phyloP scores from a whole-genome alignment of 2,888 invertebrate species.

The Andrena marginata region DNA sequence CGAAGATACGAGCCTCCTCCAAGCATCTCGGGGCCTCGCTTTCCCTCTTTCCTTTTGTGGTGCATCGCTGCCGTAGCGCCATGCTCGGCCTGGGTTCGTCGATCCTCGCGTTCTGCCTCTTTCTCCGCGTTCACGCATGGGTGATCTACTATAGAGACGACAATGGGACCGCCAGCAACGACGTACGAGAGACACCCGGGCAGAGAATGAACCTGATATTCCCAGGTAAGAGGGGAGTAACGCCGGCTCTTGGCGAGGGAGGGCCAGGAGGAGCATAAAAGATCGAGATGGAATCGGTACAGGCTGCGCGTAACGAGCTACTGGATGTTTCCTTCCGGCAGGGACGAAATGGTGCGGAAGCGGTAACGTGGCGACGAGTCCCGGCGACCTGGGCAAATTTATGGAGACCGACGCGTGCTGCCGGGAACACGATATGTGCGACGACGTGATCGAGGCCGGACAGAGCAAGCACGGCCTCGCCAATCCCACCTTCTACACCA shows the following conservation, averaged over 20 bases:
- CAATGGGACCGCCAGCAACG: constrained; percentile 31
- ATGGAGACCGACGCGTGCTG: constrained; percentile 80
- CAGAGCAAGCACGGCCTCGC: constrained; percentile 76
- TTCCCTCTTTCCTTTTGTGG: neutral
- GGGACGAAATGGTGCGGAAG: constrained; percentile 82
- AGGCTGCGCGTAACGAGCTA: neutral
- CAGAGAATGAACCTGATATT: constrained; percentile 71
- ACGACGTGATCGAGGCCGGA: constrained; percentile 76
- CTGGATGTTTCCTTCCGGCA: constrained; percentile 47
- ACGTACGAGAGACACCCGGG: constrained; percentile 28
- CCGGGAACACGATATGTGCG: constrained; percentile 80
- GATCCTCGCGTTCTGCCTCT: constrained; percentile 22
- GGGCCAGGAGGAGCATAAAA: neutral
- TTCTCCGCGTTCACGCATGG: constrained; percentile 56
- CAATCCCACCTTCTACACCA: constrained; percentile 78
- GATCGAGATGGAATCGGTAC: constrained; percentile 20
- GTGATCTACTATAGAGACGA: constrained; percentile 36
- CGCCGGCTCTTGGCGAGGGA: neutral
- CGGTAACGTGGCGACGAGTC: constrained; percentile 76
- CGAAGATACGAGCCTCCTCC: constrained; percentile 1
- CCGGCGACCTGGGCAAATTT: constrained; percentile 76
- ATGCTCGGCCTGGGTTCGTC: constrained; percentile 20
- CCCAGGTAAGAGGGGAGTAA: constrained; percentile 71
- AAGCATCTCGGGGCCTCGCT: neutral
- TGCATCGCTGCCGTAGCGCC: neutral